Base-by-base conservation (phyloP, 53 echinoderm and acorn worm species). In the Holothuria leucospilota region DNA sequence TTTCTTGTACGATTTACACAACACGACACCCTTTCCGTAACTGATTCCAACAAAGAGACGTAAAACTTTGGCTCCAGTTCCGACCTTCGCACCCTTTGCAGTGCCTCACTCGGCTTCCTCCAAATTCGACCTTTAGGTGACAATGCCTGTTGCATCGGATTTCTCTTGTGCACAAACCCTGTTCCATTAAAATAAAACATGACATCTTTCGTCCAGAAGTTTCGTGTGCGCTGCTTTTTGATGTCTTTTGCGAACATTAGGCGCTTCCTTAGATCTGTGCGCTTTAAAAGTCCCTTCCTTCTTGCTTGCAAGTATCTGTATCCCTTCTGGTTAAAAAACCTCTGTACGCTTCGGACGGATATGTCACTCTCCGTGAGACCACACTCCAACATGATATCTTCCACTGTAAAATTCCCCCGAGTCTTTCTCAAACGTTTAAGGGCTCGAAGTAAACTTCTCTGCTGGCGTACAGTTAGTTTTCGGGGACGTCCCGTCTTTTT, bases 101-200 rank as follows among this genome's bases (percentile, higher is more conserved):
- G 73, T 72, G 41, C 73, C 41, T 72, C 73, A 72, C 38, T 72
- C n/a, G 38, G 42, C 14, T 72, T 72, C 15, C 73, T 38, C 73
- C 73, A 72, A 72, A 72, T 30, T 66, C 13, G 67, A 3, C 67
- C 67, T 8, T 29, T 66, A 2, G 67, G 67, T 28, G 29, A 66
- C 9, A 13, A 29, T 11, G 77, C 53, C 51, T 77, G 77, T 7
- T 77, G 52, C 77, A 77, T 77, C 0, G 77, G 77, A 53, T 77
- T 77, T 52, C 42, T 23, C 56, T 53, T 77, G 51, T 77, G 77
- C n/a, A 27, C 77, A 53, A 81, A 81, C 41, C 61, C 81, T 8
- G 61, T 60, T 29, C 61, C 81, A 62, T 81, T 62, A 62, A 81
- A 81, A 62, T 81, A 81, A 81, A 81, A 81, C 63, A 59, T 34